These are phyloP conservation scores for Spheniscus mendiculus DNA, from an alignment of 2,113 vertebrate species.

Conservation along the genomic window DNA sequence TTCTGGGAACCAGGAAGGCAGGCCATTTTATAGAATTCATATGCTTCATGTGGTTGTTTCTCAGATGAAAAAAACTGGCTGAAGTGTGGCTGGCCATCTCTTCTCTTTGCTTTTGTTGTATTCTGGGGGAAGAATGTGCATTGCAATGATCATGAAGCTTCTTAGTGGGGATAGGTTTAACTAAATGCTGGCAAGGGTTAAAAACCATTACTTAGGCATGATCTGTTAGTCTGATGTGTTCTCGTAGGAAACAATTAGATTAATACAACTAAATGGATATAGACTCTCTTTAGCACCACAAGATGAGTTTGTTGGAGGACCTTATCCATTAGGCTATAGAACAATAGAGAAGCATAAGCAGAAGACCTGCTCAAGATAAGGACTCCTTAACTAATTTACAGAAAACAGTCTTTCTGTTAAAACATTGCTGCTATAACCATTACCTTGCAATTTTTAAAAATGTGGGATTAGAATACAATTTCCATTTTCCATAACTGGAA, in stretches of 20 bases:
- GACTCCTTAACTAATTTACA: not conserved
- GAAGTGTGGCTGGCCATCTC: accelerated
- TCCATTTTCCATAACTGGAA: not conserved
- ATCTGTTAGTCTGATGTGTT: not conserved
- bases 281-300: not conserved
- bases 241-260: not conserved
- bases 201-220: not conserved
- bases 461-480: not conserved
- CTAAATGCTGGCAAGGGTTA: not conserved
- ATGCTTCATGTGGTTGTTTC: not conserved
- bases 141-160: not conserved
- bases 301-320: not conserved
- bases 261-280: not conserved
- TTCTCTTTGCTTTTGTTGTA: not conserved
- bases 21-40: not conserved
- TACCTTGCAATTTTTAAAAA: not conserved
- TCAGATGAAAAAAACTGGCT: not conserved
- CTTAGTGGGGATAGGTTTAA: not conserved
- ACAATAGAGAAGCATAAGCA: not conserved
- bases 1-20: not conserved
- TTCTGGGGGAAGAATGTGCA: not conserved
- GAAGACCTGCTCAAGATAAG: not conserved
- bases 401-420: not conserved
- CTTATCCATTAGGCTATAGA: not conserved
- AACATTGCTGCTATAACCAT: not conserved